A percentile compares a stretch with the other conserved stretches of the same genome.
Conservation (phyloP, 2,113 vertebrate species). For the Chrysochloris asiatica region DNA sequence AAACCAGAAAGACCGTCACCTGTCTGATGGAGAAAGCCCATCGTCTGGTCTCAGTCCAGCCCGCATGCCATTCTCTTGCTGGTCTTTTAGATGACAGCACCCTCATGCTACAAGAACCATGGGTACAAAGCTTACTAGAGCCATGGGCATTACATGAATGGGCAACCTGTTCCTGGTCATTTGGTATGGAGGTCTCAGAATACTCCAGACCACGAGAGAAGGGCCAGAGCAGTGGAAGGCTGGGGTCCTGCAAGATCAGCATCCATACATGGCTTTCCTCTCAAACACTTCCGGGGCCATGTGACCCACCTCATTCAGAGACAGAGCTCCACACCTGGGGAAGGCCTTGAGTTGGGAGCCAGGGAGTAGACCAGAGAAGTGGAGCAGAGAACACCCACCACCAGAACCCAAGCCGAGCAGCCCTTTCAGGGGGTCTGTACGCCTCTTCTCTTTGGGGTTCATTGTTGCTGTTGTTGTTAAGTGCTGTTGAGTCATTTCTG, state of each 20-base stretch:
- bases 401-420: background rate
- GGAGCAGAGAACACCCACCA: background rate
- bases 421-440: background rate
- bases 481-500: too few relatives aligned
- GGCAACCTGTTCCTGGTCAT: background rate
- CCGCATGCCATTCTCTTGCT: background rate
- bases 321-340: background rate
- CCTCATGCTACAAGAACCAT: background rate
- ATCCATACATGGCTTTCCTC: background rate
- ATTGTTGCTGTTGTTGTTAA: too few relatives aligned
- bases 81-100: background rate
- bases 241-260: background rate
- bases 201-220: background rate
- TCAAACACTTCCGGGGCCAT: background rate
- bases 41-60: background rate
- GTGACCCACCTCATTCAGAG: background rate
- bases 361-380: background rate
- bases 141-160: fast-evolving
- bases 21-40: background rate
- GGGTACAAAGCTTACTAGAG: background rate
- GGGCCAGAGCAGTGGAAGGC: background rate
- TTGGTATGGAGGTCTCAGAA: background rate
- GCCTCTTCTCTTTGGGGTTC: background rate
- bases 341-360: background rate
- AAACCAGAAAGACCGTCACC: background rate